phyloP scores from a whole-genome alignment of 1,140 invertebrate genomes.

The Spodoptera frugiperda region DNA sequence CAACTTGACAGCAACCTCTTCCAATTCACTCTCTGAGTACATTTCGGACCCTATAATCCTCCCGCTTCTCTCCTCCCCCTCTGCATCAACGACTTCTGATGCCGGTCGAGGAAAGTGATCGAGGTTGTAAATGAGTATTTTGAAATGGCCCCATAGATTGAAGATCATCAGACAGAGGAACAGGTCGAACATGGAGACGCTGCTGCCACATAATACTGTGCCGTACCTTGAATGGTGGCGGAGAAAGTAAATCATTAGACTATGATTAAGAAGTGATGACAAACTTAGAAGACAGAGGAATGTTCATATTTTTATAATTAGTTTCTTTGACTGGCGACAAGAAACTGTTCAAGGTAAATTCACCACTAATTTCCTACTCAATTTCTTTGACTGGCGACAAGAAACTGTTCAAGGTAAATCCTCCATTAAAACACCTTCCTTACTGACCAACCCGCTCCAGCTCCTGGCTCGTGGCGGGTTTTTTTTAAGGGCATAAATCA shows the following conservation, averaged over 20 bases:
- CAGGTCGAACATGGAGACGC: constrained; percentile 10
- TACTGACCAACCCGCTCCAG: no score
- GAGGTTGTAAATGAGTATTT: constrained; percentile 13
- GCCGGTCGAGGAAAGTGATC: constrained; percentile 7
- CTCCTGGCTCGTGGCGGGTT: no score
- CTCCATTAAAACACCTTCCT: no score
- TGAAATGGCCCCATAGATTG: constrained; percentile 15
- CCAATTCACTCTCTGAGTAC: constrained; percentile 9
- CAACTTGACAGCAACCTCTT: not conserved
- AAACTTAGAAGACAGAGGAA: no score
- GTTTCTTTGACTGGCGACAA: no score
- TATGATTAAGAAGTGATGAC: no score
- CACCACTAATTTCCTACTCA: no score
- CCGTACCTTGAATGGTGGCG: not conserved
- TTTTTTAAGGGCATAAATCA: no score
- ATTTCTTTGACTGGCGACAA: no score
- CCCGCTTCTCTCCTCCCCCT: not conserved
- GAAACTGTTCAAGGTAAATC: no score
- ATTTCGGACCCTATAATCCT: not conserved
- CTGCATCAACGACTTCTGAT: not conserved
- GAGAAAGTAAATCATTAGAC: not conserved
- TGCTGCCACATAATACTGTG: constrained; percentile 15
- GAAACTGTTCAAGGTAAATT: no score
- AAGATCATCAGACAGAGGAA: constrained; percentile 23
- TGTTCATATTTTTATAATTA: no score